phyloP scores from a whole-genome alignment of 2,888 invertebrate species.

The Mantis religiosa region DNA sequence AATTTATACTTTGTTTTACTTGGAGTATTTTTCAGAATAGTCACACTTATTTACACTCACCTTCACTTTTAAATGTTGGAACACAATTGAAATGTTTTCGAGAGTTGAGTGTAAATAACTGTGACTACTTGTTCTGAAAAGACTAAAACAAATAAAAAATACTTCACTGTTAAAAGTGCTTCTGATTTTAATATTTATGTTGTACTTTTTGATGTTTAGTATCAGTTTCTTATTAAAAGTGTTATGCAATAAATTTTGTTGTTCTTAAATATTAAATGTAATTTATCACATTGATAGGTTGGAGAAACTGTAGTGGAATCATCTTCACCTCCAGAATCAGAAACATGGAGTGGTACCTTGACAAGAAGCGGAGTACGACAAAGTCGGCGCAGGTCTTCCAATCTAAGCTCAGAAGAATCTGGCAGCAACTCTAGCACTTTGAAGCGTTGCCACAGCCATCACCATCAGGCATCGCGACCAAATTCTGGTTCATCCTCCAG shows the following conservation, averaged over 20 bases:
- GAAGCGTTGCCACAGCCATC: slow-evolving; percentile 29
- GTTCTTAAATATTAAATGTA: neutral
- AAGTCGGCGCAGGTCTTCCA: slow-evolving; percentile 20
- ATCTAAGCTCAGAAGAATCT: slow-evolving; percentile 11
- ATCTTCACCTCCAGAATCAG: slow-evolving; percentile 28
- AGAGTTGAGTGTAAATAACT: too few relatives aligned
- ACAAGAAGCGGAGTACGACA: slow-evolving; percentile 29
- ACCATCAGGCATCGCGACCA: slow-evolving; percentile 17
- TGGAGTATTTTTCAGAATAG: too few relatives aligned
- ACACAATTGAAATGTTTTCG: too few relatives aligned
- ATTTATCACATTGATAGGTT: neutral
- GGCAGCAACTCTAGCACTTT: slow-evolving; percentile 32
- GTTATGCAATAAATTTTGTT: neutral
- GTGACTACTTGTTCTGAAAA: too few relatives aligned
- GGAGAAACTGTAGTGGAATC: slow-evolving; percentile 28
- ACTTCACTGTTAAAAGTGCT: too few relatives aligned
- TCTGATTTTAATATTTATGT: too few relatives aligned
- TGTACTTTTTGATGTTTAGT: too few relatives aligned
- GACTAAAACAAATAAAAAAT: too few relatives aligned
- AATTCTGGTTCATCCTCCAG: slow-evolving; percentile 22
- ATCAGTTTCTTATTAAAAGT: too few relatives aligned
- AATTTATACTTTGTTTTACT: too few relatives aligned
- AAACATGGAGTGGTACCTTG: slow-evolving; percentile 34
- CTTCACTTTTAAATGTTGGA: too few relatives aligned
- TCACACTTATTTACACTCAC: too few relatives aligned